Evolutionary conservation across 2,113 vertebrate species (phyloP).

Genomic region (Rhinolophus ferrumequinum): DNA sequence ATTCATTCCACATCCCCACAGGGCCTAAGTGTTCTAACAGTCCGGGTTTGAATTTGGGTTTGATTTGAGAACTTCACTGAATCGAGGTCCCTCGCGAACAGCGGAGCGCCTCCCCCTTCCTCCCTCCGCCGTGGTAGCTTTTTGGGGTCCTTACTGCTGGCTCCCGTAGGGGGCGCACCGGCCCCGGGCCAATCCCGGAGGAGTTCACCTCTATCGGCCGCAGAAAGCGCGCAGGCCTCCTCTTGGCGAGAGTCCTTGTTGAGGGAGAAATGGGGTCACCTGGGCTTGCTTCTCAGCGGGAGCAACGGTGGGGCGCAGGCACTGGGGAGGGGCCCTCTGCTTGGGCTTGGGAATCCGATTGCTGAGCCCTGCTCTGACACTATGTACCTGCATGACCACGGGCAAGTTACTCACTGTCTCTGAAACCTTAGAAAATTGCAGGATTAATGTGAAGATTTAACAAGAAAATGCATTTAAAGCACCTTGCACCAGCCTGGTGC

Average conservation of each 20-base stretch:
- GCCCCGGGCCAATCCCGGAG: background rate
- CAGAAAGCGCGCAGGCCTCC: rapidly evolving
- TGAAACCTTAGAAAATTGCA: background rate
- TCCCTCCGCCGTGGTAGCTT: rapidly evolving
- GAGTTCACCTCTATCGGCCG: too few relatives aligned
- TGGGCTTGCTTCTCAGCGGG: background rate
- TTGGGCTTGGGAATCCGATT: background rate
- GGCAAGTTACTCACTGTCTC: background rate
- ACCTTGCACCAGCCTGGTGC: background rate
- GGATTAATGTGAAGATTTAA: background rate
- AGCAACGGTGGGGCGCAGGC: background rate
- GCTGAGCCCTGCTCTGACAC: background rate
- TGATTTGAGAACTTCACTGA: background rate
- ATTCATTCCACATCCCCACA: background rate
- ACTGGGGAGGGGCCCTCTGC: background rate
- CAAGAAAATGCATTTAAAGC: background rate
- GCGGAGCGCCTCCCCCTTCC: background rate
- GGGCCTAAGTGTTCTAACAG: background rate
- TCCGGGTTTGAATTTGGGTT: background rate
- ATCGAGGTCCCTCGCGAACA: background rate
- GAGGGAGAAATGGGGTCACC: background rate
- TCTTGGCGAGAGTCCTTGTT: rapidly evolving
- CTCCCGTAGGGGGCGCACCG: constrained; percentile 8
- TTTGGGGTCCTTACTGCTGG: rapidly evolving
- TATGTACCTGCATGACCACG: background rate